Percentiles rank a stretch among this genome's conserved stretches.
These are phyloP conservation scores for Eudorcas thomsonii DNA, from an alignment of 2,113 vertebrate genomes.

Conservation along the genomic window DNA sequence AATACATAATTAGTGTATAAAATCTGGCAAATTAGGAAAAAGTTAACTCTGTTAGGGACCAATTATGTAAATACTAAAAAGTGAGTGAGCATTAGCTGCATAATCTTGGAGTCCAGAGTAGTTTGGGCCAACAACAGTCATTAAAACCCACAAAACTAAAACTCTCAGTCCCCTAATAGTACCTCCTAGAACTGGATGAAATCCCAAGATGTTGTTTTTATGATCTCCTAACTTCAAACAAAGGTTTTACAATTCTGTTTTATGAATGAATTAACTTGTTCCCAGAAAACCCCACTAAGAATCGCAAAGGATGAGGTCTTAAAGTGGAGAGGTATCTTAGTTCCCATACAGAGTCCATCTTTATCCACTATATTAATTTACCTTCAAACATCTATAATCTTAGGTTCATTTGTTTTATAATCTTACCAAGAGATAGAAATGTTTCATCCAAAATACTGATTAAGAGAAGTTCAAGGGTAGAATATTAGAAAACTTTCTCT, in stretches of 20 bases:
- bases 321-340: background rate
- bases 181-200: background rate
- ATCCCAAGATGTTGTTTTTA: background rate
- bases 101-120: background rate
- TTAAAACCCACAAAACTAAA: conserved; percentile 35
- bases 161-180: background rate
- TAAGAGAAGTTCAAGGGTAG: background rate
- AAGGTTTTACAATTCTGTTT: background rate
- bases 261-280: background rate
- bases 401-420: background rate
- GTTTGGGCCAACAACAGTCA: background rate
- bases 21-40: conserved; percentile 45
- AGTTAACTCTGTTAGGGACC: conserved; percentile 30
- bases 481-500: background rate
- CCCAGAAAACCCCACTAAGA: background rate
- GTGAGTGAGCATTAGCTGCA: background rate
- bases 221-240: background rate
- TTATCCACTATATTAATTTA: background rate
- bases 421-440: background rate
- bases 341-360: background rate
- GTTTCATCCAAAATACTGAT: background rate
- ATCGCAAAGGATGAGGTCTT: background rate
- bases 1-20: conserved; percentile 32
- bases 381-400: background rate
- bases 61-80: conserved; percentile 50